Base-by-base conservation (phyloP, 2,113 vertebrate genomes). In the Sitta europaea region DNA sequence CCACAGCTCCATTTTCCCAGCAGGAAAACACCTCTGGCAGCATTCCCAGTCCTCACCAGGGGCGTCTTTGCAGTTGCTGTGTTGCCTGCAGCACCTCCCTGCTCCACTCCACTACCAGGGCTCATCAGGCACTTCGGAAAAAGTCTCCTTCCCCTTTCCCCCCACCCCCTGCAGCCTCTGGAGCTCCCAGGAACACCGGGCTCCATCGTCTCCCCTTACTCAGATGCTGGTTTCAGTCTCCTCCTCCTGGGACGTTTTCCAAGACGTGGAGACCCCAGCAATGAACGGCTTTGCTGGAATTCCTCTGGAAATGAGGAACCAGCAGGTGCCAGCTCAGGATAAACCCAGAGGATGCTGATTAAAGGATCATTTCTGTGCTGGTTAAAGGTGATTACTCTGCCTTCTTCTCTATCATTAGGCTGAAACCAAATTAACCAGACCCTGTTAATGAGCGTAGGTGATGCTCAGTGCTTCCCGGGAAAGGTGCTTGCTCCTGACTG, bases 161-260 rank as follows among this genome's bases (percentile, higher is more conserved):
- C 35, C 17, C 10, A 74, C 35, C 73, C 11, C 17, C 27, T 10
- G 22, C 77, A 40, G 63, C 27, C 42, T 15, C 43, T 33, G 79
- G 50, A 78, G 55, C 45, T 66, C 61, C 48, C 29, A 2, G 59
- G 48, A 54, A 1, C 1, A 1, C n/a, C 14, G 2, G 17, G 25
- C 51, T 70, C n/a, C 38, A 9, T 25, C 45, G 54, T 16, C 78
- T 17, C 28, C 28, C 23, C 12, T 68, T 24, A 2, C 51, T 54
- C 19, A 1, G 24, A 14, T 29, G 24, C 68, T 35, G 45, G 1
- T 59, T 74, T 85, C 11, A 13, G 66, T 59, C 43, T 57, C 20
- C 40, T 76, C 62, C 20, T 77, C 42, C 22, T 17, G 51, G 42
- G 71, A 11, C 0, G 0, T 38, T 42, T 68, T 47, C 1, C 0